Base-by-base conservation (phyloP, 2,888 invertebrate species). In the Priapulus caudatus region DNA sequence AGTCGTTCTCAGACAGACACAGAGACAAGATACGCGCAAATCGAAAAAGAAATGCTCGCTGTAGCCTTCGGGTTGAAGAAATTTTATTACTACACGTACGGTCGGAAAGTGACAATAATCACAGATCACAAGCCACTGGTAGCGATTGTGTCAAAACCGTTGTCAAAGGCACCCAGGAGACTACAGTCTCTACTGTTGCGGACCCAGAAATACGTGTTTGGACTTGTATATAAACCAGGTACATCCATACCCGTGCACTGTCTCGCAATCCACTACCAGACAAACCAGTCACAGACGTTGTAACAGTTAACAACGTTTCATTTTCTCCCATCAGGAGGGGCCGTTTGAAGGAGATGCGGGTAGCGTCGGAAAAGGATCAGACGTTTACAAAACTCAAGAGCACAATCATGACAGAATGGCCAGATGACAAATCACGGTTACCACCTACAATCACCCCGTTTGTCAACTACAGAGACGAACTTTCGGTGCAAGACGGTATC, bases 391-490 rank as follows among this genome's bases (percentile, higher is more conserved):
- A 33, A 10, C 33, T 33, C 10, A 33, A 33, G n/a, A 10, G n/a
- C 10, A 33, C 33, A 10, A 33, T 33, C 33, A 33, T 33, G 33
- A 33, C 10, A 33, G 33, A n/a, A 10, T 33, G 33, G 33, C 33
- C 33, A 33, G 33, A 33, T 10, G 10, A 33, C 33, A 33, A 33
- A 33, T 10, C 33, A 10, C 33, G n/a, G n/a, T n/a, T 33, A 10
- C 10, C 10, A 10, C 10, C n/a, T 10, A n/a, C 33, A 10, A 10
- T 33, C 10, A 33, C n/a, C 10, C 33, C 33, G 10, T 33, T 10
- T n/a, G 10, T 33, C n/a, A 33, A 33, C n/a, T 33, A 33, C 33
- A 33, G 33, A n/a, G 33, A 33, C 33, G 33, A 33, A 33, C 33
- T 33, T 10, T 10, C 33, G n/a, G n/a, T 33, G 33, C 33, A 33